A percentile compares a stretch with the other conserved stretches of the same genome.
These are phyloP conservation scores for Aplochiton taeniatus DNA, from an alignment of 2,797 vertebrate species.

Conservation along the genomic window DNA sequence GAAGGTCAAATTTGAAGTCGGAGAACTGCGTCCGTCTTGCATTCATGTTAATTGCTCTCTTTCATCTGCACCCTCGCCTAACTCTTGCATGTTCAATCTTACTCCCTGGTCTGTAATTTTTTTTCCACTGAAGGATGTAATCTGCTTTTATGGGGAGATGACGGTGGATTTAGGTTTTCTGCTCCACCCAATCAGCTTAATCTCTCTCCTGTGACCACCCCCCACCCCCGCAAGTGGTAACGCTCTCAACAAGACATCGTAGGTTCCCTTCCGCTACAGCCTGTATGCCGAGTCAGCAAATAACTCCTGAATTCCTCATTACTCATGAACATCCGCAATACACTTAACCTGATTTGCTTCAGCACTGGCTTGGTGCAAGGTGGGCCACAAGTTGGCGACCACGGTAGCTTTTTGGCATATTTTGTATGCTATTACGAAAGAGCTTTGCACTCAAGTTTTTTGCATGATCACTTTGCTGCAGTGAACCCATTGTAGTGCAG, in stretches of 20 bases:
- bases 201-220: conserved; percentile 70
- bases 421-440: conserved; percentile 22
- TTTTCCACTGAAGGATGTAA: conserved; percentile 66
- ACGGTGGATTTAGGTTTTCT: conserved; percentile 75
- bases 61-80: not conserved
- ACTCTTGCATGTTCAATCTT: conserved; percentile 29
- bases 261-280: conserved; percentile 21
- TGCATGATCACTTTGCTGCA: not conserved
- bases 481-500: too few relatives aligned
- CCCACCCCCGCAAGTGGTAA: conserved; percentile 32
- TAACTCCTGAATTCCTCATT: conserved; percentile 72
- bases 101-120: conserved; percentile 51
- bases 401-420: conserved; percentile 16
- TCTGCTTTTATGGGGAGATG: conserved; percentile 77
- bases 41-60: conserved; percentile 75
- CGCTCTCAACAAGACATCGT: conserved; percentile 71
- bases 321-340: conserved; percentile 71
- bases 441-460: conserved; percentile 9
- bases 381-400: conserved; percentile 48
- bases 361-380: conserved; percentile 29
- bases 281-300: conserved; percentile 66
- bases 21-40: conserved; percentile 73
- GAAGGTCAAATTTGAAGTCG: conserved; percentile 80
- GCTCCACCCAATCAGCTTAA: conserved; percentile 68
- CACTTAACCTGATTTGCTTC: conserved; percentile 72